These are phyloP conservation scores for Cranoglanis bouderius DNA, from an alignment of 2,113 vertebrate species.

Conservation along the genomic window DNA sequence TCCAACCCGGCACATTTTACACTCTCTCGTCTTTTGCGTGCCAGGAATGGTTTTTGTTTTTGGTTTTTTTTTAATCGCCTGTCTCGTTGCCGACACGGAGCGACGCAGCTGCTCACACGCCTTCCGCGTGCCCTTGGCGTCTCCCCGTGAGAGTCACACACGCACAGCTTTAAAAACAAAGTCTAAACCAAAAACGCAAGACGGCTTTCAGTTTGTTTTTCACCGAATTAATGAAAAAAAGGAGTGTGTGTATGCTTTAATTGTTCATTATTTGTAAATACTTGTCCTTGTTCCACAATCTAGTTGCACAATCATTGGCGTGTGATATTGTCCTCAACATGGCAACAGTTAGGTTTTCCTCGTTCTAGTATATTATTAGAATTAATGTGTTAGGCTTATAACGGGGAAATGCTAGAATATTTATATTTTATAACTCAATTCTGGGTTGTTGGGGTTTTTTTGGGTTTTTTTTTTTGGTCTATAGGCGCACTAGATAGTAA, in stretches of 20 bases:
- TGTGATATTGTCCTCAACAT: not conserved
- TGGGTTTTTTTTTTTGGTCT: not conserved
- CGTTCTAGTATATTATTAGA: not conserved
- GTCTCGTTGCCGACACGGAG: not conserved
- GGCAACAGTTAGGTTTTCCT: not conserved
- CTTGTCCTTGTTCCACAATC: not conserved
- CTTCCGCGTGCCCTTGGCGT: constrained; percentile 2
- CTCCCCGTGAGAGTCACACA: constrained; percentile 27
- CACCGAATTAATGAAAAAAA: not conserved
- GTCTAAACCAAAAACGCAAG: not conserved
- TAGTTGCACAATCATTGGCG: not conserved
- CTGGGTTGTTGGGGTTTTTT: not conserved
- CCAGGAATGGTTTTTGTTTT: not conserved
- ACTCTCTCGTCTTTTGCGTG: constrained; percentile 7
- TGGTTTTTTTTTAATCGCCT: not conserved
- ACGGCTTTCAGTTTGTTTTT: not conserved
- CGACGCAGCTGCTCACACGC: constrained; percentile 26
- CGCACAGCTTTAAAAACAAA: constrained; percentile 6
- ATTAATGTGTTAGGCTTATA: not conserved
- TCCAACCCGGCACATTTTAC: constrained; percentile 16
- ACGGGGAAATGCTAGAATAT: not conserved
- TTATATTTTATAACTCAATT: no score
- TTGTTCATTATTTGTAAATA: not conserved
- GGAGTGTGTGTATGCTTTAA: not conserved
- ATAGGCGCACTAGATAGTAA: not conserved